These are phyloP conservation scores for Tichodroma muraria DNA, from an alignment of 2,113 vertebrate genomes.

Conservation along the genomic window DNA sequence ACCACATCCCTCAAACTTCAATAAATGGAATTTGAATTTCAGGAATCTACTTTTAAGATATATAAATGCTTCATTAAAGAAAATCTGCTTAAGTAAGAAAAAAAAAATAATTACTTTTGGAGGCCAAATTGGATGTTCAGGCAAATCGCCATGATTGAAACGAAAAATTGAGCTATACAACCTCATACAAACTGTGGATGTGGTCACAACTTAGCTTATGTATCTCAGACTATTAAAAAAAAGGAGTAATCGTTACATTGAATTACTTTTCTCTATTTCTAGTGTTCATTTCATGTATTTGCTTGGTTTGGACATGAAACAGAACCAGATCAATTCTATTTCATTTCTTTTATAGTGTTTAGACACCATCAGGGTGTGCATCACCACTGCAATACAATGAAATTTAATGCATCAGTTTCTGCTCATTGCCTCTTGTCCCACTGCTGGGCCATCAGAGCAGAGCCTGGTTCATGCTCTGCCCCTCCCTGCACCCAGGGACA, in stretches of 20 bases:
- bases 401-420: neutral
- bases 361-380: neutral
- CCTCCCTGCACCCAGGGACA: neutral
- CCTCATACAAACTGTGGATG: neutral
- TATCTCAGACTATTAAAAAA: neutral
- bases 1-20: neutral
- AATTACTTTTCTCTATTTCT: neutral
- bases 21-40: neutral
- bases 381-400: neutral
- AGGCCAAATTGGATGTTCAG: neutral
- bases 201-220: neutral
- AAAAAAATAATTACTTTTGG: neutral
- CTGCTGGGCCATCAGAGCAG: neutral
- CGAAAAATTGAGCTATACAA: neutral
- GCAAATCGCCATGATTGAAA: neutral
- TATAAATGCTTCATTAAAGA: neutral
- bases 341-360: neutral
- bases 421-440: neutral
- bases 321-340: neutral
- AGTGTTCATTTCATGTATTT: neutral
- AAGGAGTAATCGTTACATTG: neutral
- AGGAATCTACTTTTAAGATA: neutral
- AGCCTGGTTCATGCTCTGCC: neutral
- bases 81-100: neutral
- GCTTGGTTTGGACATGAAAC: neutral